These are phyloP conservation scores for Aplodontia rufa DNA, from an alignment of 2,113 vertebrate genomes.

Conservation along the genomic window DNA sequence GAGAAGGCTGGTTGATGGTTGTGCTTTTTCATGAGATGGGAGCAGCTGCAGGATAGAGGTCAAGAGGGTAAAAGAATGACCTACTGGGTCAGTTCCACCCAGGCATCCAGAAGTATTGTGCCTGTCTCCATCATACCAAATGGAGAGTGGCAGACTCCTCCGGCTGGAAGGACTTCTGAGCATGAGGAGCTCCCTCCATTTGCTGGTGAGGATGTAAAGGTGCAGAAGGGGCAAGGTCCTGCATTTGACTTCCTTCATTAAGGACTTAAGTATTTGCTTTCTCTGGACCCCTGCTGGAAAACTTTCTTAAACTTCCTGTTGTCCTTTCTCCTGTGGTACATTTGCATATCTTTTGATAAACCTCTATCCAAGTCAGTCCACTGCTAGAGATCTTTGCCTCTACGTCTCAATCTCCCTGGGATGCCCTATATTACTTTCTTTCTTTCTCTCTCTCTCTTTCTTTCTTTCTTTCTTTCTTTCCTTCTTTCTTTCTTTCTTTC, in stretches of 20 bases:
- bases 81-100: not conserved
- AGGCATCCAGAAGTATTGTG: not conserved
- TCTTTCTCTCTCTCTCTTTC: no score
- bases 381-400: not conserved
- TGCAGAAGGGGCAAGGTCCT: not conserved
- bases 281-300: not conserved
- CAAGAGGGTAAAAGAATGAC: not conserved
- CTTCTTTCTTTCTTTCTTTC: no score
- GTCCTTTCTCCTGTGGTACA: not conserved
- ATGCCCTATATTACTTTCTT: not conserved
- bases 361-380: not conserved
- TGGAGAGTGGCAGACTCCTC: not conserved
- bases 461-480: no score
- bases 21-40: not conserved
- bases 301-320: not conserved
- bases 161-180: not conserved
- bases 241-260: not conserved
- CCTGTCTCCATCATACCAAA: not conserved
- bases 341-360: constrained; percentile 11
- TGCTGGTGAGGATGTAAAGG: not conserved
- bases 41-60: not conserved
- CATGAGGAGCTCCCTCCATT: not conserved
- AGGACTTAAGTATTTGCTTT: not conserved
- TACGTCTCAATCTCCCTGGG: not conserved
- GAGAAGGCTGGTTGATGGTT: not conserved